Percentiles rank a stretch among this genome's conserved stretches.
Evolutionary conservation across 2,888 invertebrate species (phyloP).

Genomic region (Philereme vetulata): DNA sequence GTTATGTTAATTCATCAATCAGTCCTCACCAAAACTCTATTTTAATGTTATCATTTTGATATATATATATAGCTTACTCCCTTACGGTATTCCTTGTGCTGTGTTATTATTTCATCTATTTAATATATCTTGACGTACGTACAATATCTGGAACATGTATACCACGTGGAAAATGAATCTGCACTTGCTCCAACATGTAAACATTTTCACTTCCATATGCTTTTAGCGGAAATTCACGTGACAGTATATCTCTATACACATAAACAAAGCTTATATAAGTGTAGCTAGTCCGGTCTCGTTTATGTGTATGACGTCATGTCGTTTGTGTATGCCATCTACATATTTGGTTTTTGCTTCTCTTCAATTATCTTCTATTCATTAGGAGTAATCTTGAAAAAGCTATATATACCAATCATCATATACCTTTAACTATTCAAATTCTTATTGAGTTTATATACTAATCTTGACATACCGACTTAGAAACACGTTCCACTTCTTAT

Average conservation of each 20-base stretch:
- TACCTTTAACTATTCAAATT: constrained; percentile 8
- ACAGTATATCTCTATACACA: not conserved
- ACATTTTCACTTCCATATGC: constrained; percentile 35
- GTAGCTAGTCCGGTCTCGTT: not conserved
- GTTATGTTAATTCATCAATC: no score
- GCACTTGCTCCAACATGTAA: constrained; percentile 24
- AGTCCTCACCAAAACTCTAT: no score
- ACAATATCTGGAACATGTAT: constrained; percentile 19
- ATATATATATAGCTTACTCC: no score
- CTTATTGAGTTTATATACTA: constrained; percentile 6
- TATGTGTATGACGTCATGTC: not conserved
- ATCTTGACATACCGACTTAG: constrained; percentile 9
- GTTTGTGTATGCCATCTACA: constrained; percentile 3
- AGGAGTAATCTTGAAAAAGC: not conserved
- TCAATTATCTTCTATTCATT: not conserved
- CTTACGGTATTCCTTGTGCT: not conserved
- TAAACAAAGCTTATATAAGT: not conserved
- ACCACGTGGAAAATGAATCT: constrained; percentile 32
- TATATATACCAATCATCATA: not conserved
- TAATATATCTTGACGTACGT: constrained; percentile 5
- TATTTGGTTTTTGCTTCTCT: not conserved
- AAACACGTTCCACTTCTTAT: constrained; percentile 9
- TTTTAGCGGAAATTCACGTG: not conserved
- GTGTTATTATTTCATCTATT: not conserved
- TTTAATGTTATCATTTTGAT: no score